Conservation (phyloP, 2,113 vertebrate species). For the Atherinomorus stipes region DNA sequence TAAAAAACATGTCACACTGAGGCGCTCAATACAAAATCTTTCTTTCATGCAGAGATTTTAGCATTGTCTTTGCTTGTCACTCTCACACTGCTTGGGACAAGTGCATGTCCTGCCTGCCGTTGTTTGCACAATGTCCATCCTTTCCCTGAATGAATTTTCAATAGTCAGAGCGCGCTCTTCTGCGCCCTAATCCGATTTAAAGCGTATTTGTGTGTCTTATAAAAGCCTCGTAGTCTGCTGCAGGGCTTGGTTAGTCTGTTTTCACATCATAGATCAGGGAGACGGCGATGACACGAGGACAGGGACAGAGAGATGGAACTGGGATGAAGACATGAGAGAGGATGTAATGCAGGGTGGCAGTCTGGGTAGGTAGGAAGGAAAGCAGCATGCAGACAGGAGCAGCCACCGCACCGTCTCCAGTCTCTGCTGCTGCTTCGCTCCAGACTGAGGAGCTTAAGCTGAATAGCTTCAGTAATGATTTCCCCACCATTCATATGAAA, state of each 20-base stretch:
- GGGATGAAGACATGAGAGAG: constrained; percentile 48
- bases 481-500: constrained; percentile 37
- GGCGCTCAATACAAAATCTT: constrained; percentile 38
- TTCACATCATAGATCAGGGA: constrained; percentile 37
- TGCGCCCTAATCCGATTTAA: constrained; percentile 72
- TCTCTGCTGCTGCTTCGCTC: constrained; percentile 40
- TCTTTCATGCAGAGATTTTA: constrained; percentile 34
- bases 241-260: constrained; percentile 56
- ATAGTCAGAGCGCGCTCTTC: constrained; percentile 47
- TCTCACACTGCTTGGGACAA: constrained; percentile 40
- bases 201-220: constrained; percentile 69
- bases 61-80: constrained; percentile 48
- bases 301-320: constrained; percentile 46
- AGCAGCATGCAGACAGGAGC: constrained; percentile 40
- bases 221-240: constrained; percentile 66
- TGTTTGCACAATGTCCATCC: constrained; percentile 60
- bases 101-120: constrained; percentile 62
- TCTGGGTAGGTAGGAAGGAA: neutral
- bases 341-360: constrained; percentile 32
- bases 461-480: constrained; percentile 47
- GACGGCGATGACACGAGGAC: constrained; percentile 60
- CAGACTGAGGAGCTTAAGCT: constrained; percentile 34
- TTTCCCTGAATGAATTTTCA: constrained; percentile 63
- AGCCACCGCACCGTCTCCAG: constrained; percentile 14
- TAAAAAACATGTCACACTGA: constrained; percentile 24